Base-by-base conservation (phyloP, 2,888 invertebrate species). In the Dynastes tityus region DNA sequence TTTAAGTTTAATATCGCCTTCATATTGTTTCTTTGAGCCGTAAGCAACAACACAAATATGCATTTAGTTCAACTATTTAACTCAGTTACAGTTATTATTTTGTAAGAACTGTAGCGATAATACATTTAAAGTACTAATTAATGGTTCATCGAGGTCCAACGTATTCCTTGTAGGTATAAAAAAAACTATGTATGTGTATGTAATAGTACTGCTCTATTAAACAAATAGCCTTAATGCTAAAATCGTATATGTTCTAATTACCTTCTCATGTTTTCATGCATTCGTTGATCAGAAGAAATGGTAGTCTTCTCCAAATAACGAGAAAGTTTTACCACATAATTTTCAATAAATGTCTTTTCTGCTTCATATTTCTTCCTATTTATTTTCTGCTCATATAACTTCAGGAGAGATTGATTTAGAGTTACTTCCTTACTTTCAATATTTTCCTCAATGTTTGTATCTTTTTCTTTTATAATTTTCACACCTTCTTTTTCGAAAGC, bases 321-420 rank as follows among this genome's bases (percentile, higher is more conserved):
- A 3, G 61, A 45, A 13, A 74, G 61, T 13, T 45, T 61, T n/a
- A 27, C 8, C 2, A 29, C 11, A n/a, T 61, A 74, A 13, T 74
- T 4, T 74, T 74, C 45, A 27, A 74, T 27, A 49, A 27, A 74
- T 61, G 22, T 27, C 22, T 45, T 61, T 27, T 74, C 73, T 11
- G 45, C 61, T 27, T 49, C 9, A 11, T 74, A 74, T 63, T 74
- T 74, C 29, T 45, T 61, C 2, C n/a, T 11, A 11, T 49, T 61
- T 61, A 74, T 13, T 45, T 40, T 40, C 13, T 27, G 22, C 27
- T 45, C 45, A 45, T 16, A 45, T 22, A 13, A n/a, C 9, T n/a
- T 6, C 6, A 74, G 5, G n/a, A 11, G 45, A 1, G 37, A 0
- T 5, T 45, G 6, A 49, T 61, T 58, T 4, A 61, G 4, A 2